Conservation (phyloP, 2,113 vertebrate genomes). For the Melanerpes formicivorus region DNA sequence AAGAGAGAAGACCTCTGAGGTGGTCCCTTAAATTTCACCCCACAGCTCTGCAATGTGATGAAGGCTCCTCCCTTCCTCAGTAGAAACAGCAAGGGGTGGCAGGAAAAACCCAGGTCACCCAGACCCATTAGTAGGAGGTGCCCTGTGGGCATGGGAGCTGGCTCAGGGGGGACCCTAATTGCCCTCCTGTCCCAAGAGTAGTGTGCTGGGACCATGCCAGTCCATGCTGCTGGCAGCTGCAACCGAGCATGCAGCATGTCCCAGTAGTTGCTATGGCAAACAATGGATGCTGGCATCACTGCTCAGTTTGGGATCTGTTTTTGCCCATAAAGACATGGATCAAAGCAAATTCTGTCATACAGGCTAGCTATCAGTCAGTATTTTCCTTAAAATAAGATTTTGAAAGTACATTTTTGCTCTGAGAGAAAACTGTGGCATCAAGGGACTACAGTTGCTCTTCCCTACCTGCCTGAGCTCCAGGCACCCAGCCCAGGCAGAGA, state of each 20-base stretch:
- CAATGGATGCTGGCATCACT: neutral
- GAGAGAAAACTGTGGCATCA: neutral
- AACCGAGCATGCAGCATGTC: neutral
- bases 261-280: neutral
- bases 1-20: neutral
- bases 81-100: neutral
- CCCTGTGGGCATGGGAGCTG: neutral
- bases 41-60: conserved; percentile 1
- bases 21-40: conserved; percentile 35
- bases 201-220: accelerated
- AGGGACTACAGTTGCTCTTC: accelerated
- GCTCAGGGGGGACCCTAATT: neutral
- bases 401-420: neutral
- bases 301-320: neutral
- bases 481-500: neutral
- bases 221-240: accelerated
- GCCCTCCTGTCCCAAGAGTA: accelerated
- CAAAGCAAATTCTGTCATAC: neutral
- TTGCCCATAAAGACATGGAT: neutral
- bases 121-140: neutral
- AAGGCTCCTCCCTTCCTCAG: neutral
- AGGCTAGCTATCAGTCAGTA: neutral
- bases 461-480: accelerated
- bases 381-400: neutral
- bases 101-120: conserved; percentile 28